phyloP scores from a whole-genome alignment of 1,140 invertebrate genomes.

The Hestina assimilis region DNA sequence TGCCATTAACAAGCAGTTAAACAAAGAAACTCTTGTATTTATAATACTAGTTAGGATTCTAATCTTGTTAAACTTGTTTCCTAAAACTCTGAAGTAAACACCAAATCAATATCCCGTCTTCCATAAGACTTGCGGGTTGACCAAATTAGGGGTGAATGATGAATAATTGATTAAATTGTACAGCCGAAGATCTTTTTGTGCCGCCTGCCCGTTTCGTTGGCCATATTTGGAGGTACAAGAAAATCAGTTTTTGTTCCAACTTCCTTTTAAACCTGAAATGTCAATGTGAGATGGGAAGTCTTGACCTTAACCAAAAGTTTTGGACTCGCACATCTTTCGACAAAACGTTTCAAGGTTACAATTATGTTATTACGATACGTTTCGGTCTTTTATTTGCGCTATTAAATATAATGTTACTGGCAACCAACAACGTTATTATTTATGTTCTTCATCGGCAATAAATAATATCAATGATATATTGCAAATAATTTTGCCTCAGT shows the following conservation, averaged over 20 bases:
- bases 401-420: no score
- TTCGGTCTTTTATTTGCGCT: background rate
- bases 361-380: background rate
- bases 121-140: background rate
- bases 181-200: conserved; percentile 28
- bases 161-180: conserved; percentile 43
- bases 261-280: conserved; percentile 2
- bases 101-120: conserved; percentile 28
- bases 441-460: no score
- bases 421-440: no score
- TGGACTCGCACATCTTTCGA: background rate
- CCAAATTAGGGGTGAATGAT: conserved; percentile 47
- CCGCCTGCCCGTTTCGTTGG: conserved; percentile 24
- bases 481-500: no score
- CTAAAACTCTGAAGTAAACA: conserved; percentile 36
- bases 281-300: background rate
- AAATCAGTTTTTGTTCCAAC: conserved; percentile 47
- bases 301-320: background rate
- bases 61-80: conserved; percentile 10
- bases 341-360: background rate
- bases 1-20: no score
- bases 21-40: no score
- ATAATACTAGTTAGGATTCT: no score
- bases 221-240: conserved; percentile 41
- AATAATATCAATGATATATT: no score